A percentile compares a stretch with the other conserved stretches of the same genome.
Evolutionary conservation across 2,888 invertebrate species (phyloP).

Genomic region (Zelleria hepariella): DNA sequence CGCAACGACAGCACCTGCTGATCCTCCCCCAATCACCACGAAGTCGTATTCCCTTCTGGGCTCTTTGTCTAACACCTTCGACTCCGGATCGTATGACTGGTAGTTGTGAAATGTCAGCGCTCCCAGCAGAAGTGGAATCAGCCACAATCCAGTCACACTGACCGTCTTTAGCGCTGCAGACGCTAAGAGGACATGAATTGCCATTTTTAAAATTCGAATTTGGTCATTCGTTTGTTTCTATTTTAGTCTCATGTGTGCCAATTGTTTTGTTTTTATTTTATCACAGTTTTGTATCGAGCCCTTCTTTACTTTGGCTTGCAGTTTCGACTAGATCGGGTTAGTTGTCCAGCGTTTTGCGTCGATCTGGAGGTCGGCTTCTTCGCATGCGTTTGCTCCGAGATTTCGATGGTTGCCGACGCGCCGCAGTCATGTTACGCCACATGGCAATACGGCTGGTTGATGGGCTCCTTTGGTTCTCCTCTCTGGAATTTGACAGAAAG

Average conservation of each 20-base stretch:
- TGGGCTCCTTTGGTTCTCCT: constrained; percentile 21
- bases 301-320: constrained; percentile 13
- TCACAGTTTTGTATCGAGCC: constrained; percentile 23
- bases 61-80: constrained; percentile 78
- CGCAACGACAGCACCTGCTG: constrained; percentile 91
- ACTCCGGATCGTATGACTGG: constrained; percentile 85
- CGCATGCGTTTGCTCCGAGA: constrained; percentile 38
- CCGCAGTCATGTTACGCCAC: constrained; percentile 52
- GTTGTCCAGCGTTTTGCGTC: constrained; percentile 22
- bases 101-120: constrained; percentile 87
- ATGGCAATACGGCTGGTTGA: constrained; percentile 27
- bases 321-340: constrained; percentile 29
- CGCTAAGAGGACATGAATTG: constrained; percentile 79
- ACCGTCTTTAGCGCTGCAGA: constrained; percentile 85
- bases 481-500: constrained; percentile 30
- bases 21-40: constrained; percentile 87
- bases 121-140: constrained; percentile 86
- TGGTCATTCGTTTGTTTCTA: constrained; percentile 3
- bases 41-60: constrained; percentile 87
- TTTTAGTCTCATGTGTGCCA: constrained; percentile 20
- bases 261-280: constrained; percentile 9
- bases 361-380: constrained; percentile 60
- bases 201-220: constrained; percentile 64
- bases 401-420: constrained; percentile 28
- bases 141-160: constrained; percentile 85